Evolutionary conservation across 2,888 invertebrate species (phyloP), one percentile per base, ranked within the genome.

Genomic region (Ceriagrion tenellum): DNA sequence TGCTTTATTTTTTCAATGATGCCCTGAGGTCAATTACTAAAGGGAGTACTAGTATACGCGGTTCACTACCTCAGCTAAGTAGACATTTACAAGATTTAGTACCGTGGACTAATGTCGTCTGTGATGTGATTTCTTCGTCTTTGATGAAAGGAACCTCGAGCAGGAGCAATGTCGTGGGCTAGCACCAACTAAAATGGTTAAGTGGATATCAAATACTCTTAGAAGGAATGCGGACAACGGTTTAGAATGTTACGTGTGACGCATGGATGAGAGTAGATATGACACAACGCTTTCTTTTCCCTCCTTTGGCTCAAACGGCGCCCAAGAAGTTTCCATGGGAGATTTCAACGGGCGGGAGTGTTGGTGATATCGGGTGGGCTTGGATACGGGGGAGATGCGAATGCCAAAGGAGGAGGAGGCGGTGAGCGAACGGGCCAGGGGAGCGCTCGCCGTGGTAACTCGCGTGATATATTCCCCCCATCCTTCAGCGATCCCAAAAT

Each of bases 401-500:
- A 93, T 93, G 69, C 93, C 93, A 93, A 93, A 35, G 81, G 26
- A 63, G 93, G 81, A 35, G 91, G 26, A 63, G 93, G 81, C 16
- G 91, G 91, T 59, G 69, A 93, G 69, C 93, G 55, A 47, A 55
- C 30, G 18, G 81, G 30, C 81, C 16, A 47, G 47, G 2, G 47
- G 47, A 47, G 47, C 47, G 47, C 47, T 47, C 93, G 35, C 81
- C 81, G 81, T 81, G 81, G 81, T 81, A 81, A 81, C 81, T 81
- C 81, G 81, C 81, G 93, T 93, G 93, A 93, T 93, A 93, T 93
- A 93, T 93, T 93, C 93, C 47, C 91, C 93, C 93, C 93, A 93
- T 93, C 74, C 93, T 69, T 93, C 93, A 93, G 69, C 93, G 69
- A 93, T 93, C 93, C 93, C 93, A 93, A 93, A 93, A 93, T 93